A percentile compares a stretch with the other conserved stretches of the same genome.
Evolutionary conservation across 2,113 vertebrate genomes (phyloP).

Genomic region (Corythoichthys haematopterus): DNA sequence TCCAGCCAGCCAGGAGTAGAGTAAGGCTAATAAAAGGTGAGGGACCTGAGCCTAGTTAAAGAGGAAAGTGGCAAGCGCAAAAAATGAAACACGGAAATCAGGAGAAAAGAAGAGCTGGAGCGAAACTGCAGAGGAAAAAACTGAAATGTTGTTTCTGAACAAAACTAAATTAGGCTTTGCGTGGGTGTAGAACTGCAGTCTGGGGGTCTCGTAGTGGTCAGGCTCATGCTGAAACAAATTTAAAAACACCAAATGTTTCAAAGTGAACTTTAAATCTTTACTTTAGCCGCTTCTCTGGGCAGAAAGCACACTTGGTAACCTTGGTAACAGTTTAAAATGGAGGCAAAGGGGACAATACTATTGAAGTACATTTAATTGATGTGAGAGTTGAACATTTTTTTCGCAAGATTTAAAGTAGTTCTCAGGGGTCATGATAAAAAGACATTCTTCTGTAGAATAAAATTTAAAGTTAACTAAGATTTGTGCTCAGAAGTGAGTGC

Average conservation of each 20-base stretch:
- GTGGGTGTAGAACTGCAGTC: conserved; percentile 38
- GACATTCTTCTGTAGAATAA: no score
- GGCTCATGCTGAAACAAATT: neutral
- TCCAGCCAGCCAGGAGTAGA: conserved; percentile 57
- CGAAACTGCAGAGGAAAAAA: conserved; percentile 37
- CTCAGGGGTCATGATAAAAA: no score
- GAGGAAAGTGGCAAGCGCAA: conserved; percentile 47
- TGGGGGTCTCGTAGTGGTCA: conserved; percentile 17
- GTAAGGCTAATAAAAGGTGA: conserved; percentile 68
- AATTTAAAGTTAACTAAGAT: no score
- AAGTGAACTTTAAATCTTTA: neutral
- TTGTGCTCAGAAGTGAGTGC: no score
- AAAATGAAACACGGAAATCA: conserved; percentile 31
- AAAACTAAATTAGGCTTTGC: conserved; percentile 19
- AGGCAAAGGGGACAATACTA: neutral
- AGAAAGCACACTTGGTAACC: neutral
- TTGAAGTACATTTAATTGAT: no score
- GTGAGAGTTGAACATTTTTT: no score
- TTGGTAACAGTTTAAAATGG: neutral
- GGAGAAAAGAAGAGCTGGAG: conserved; percentile 20
- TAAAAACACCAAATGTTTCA: neutral
- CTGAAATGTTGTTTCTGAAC: conserved; percentile 24
- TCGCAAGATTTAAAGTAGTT: no score
- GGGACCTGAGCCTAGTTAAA: conserved; percentile 59
- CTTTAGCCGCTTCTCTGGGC: neutral